Conservation (phyloP, 2,888 invertebrate genomes). For the Silvanus unidentatus region DNA sequence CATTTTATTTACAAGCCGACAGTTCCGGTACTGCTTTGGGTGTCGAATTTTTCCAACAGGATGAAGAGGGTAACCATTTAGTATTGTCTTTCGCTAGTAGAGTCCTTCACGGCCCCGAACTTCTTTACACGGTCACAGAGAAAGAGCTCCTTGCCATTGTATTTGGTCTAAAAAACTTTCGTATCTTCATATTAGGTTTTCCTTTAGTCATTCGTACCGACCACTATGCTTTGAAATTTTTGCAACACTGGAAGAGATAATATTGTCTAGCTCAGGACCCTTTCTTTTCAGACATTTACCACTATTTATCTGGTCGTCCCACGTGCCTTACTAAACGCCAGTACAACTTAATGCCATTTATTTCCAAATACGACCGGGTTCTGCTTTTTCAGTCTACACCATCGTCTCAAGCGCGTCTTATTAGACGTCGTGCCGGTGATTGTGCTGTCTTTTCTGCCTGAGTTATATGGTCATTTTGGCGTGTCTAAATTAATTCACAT, state of each 20-base stretch:
- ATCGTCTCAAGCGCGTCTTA: too few relatives aligned
- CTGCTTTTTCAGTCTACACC: too few relatives aligned
- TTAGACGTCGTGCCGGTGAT: too few relatives aligned
- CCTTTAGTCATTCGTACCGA: conserved; percentile 15
- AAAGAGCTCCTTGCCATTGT: conserved; percentile 17
- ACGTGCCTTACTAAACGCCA: not conserved
- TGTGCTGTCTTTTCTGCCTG: too few relatives aligned
- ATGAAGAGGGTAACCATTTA: conserved; percentile 5
- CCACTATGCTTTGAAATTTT: conserved; percentile 15
- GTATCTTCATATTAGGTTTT: conserved; percentile 7
- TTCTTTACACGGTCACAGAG: conserved; percentile 18
- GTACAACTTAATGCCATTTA: not conserved
- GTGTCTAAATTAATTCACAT: conserved; percentile 8
- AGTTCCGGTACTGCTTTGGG: conserved; percentile 13
- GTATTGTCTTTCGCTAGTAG: conserved; percentile 16
- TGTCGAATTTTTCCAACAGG: conserved; percentile 10
- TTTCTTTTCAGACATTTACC: too few relatives aligned
- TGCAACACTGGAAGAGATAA: conserved; percentile 15
- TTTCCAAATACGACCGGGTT: too few relatives aligned
- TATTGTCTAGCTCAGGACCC: too few relatives aligned
- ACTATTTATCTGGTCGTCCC: too few relatives aligned
- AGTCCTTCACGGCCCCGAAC: conserved; percentile 11
- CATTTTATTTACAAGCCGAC: conserved; percentile 16
- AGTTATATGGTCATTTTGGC: conserved; percentile 15
- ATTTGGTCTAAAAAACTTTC: conserved; percentile 14